Base-by-base conservation (phyloP, 2,888 invertebrate species). In the Eristalis arbustorum region DNA sequence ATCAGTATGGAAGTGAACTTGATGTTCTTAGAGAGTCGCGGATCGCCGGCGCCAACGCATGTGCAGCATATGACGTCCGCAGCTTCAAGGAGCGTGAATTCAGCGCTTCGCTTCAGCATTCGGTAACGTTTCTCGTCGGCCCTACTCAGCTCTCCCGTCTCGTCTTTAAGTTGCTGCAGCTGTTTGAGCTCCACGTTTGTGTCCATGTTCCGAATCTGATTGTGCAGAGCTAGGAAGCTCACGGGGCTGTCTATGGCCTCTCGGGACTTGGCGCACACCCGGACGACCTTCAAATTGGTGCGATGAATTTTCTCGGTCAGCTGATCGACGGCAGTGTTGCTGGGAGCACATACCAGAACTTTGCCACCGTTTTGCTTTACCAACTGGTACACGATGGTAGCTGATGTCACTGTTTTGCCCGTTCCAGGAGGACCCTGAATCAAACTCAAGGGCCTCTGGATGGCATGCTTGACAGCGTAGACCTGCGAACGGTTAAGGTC, bases 31-130 rank as follows among this genome's bases (percentile, higher is more conserved):
- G 49, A 49, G n/a, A 99, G 94, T 23, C 99, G 94, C 0, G 98
- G 97, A 93, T 99, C 99, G 0, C 99, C 99, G 0, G 99, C 99
- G 13, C 99, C 99, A 0, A 99, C 99, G 92, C 99, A 99, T 0
- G 99, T 99, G 91, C 99, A 99, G 91, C 99, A 99, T 75, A 99
- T 98, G 0, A 99, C 99, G 92, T 99, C 99, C 1, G 99, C 99
- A 0, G 98, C 98, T 92, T 98, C 98, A 2, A 98, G 92, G 13
- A 99, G 93, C 89, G 98, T 96, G 73, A 97, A 95, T 91, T 99
- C 99, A 10, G 98, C 96, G 34, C 96, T 95, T 90, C 98, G 97
- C 89, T 98, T 98, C 89, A 99, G 92, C 88, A 96, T 96, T 0
- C 98, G 94, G 91, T 98, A 99, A 0, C 99, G 95, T 88, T 98